Evolutionary conservation across 37 sponge, comb jelly and placozoan species (phyloP).

Genomic region (Geodia barretti): DNA sequence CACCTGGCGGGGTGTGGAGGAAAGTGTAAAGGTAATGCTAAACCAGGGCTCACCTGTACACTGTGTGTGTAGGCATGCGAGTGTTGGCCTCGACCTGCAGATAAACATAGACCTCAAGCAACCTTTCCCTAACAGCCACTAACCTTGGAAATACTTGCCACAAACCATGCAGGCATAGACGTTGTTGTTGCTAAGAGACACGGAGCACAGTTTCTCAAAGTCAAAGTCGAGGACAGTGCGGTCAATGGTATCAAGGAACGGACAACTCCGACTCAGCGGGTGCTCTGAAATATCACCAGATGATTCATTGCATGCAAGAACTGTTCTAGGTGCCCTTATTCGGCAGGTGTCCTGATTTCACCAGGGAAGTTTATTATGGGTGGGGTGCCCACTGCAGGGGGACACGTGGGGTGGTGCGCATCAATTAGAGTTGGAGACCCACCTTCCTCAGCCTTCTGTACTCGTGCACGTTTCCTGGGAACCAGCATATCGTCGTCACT

Average conservation of each 20-base stretch:
- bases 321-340: too few relatives aligned
- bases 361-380: too few relatives aligned
- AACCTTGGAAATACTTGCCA: constrained; percentile 99
- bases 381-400: too few relatives aligned
- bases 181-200: constrained; percentile 94
- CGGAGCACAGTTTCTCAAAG: constrained; percentile 97
- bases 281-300: constrained; percentile 15
- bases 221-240: constrained; percentile 94
- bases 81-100: constrained; percentile 87
- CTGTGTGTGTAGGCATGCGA: constrained; percentile 99
- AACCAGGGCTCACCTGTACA: constrained; percentile 57
- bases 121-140: too few relatives aligned
- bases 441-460: constrained; percentile 3
- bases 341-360: too few relatives aligned
- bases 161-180: constrained; percentile 98
- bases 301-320: neutral
- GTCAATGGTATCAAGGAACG: constrained; percentile 91
- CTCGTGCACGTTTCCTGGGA: constrained; percentile 15
- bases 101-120: neutral
- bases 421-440: neutral
- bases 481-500: constrained; percentile 1
- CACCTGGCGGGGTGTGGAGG: neutral
- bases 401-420: neutral
- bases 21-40: neutral
- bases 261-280: constrained; percentile 64